Conservation (phyloP, 2,888 invertebrate genomes). For the Agrilus mali region DNA sequence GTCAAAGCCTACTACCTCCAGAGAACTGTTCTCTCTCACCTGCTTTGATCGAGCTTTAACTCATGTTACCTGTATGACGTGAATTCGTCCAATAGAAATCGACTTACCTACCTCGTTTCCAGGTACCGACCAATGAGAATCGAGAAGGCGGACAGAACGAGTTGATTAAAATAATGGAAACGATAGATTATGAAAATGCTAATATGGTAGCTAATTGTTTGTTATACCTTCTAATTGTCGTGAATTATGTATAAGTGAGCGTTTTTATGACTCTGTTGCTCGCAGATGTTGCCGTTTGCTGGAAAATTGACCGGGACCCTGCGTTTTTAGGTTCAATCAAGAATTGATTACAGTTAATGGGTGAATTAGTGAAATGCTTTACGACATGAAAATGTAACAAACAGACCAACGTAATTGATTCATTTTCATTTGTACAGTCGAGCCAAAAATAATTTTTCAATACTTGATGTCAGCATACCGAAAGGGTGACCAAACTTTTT, state of each 20-base stretch:
- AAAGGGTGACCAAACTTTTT: too few species aligned
- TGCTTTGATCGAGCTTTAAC: constrained; percentile 10
- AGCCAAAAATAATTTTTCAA: too few species aligned
- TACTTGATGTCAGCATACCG: too few species aligned
- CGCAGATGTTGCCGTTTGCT: constrained; percentile 8
- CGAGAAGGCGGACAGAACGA: constrained; percentile 17
- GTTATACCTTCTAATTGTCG: constrained; percentile 25
- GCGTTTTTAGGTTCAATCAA: constrained; percentile 1
- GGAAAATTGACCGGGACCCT: constrained; percentile 7
- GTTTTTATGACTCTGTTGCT: not conserved
- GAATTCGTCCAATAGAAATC: constrained; percentile 21
- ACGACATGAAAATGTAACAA: too few species aligned
- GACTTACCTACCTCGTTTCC: constrained; percentile 12
- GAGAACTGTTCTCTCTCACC: constrained; percentile 29
- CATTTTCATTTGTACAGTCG: too few species aligned
- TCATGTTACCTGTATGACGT: constrained; percentile 19
- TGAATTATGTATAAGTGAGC: constrained; percentile 17
- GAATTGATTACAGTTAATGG: too few species aligned
- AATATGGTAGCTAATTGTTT: constrained; percentile 35
- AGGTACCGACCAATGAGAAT: constrained; percentile 20
- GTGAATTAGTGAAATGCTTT: too few species aligned
- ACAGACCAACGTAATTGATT: too few species aligned
- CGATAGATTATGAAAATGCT: constrained; percentile 28
- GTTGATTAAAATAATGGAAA: constrained; percentile 34
- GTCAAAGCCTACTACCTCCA: constrained; percentile 27